Evolutionary conservation across 2,888 invertebrate genomes (phyloP).

Genomic region (Aquatica leii): DNA sequence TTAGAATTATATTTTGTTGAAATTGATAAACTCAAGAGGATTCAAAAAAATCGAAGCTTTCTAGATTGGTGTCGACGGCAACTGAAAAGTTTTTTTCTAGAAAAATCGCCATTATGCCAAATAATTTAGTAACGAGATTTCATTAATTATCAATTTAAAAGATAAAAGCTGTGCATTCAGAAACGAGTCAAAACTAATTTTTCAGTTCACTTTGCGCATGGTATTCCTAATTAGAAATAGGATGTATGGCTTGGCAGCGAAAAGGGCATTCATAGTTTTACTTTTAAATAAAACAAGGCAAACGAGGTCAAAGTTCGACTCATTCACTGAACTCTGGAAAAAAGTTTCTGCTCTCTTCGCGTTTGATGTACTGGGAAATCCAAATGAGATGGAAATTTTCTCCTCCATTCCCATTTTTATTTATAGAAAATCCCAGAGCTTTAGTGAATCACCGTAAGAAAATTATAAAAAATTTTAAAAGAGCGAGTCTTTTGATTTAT

Average conservation of each 20-base stretch:
- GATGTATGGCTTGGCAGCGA: slow-evolving; percentile 58
- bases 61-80: too few species aligned
- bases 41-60: too few species aligned
- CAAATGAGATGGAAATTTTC: slow-evolving; percentile 30
- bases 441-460: slow-evolving; percentile 8
- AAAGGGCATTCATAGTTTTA: slow-evolving; percentile 60
- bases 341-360: slow-evolving; percentile 56
- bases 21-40: too few species aligned
- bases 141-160: not conserved
- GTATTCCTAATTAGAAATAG: slow-evolving; percentile 61
- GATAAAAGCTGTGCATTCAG: not conserved
- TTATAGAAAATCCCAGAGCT: slow-evolving; percentile 16
- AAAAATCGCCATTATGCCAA: too few species aligned
- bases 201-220: slow-evolving; percentile 55
- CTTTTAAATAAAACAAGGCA: slow-evolving; percentile 59
- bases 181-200: slow-evolving; percentile 58
- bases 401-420: slow-evolving; percentile 24
- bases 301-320: slow-evolving; percentile 60
- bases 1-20: not conserved
- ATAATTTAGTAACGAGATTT: slow-evolving; percentile 4
- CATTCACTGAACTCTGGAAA: slow-evolving; percentile 52
- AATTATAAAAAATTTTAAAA: slow-evolving; percentile 7
- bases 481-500: slow-evolving; percentile 1
- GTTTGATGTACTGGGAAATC: slow-evolving; percentile 51
- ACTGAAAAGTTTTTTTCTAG: too few species aligned